Base-by-base conservation (phyloP, 2,797 vertebrate genomes). In the Neoniphon sammara region DNA sequence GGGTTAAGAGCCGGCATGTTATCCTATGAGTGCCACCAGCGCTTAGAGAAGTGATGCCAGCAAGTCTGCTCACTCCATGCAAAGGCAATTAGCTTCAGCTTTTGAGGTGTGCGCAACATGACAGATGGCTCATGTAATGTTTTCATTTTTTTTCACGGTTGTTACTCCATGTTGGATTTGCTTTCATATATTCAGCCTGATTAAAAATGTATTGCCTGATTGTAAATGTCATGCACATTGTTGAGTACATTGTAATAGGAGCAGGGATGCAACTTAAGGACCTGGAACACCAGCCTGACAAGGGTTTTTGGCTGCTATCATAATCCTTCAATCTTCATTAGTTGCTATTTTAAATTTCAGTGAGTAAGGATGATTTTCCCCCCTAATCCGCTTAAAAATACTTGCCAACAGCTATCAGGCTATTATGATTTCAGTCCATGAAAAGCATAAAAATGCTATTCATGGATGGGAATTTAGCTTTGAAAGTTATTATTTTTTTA, bases 1-100 rank as follows among this genome's bases (percentile, higher is more conserved):
- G 70, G 76, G 64, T 50, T 59, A 78, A 61, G 72, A n/a, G 59
- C 54, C 31, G 36, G 70, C 66, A 50, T n/a, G 76, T 73, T 78
- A 61, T 73, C 75, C 7, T 66, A 81, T 75, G 79, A 78, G 58
- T 58, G 57, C 70, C 67, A 50, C 58, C 31, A 39, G 5, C 23
- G 25, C 57, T 18, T 1, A 2, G 12, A 59, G 21, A 49, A 36
- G 49, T 39, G 7, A 23, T 20, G 5, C 12, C 34, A 23, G 8
- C 57, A 1, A 46, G 64, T 21, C 57, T 70, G 53, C 61, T 73
- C 2, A 49, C 73, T 71, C 15, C 20, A 2, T 49, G 17, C 23
- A 62, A 25, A 46, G 23, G 14, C 11, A 14, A 7, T 31, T 60
- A 0, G 0, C 6, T 7, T 12, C 14, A 52, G 3, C 8, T 36